Conservation (phyloP, 2,113 vertebrate genomes). For the Carlito syrichta region DNA sequence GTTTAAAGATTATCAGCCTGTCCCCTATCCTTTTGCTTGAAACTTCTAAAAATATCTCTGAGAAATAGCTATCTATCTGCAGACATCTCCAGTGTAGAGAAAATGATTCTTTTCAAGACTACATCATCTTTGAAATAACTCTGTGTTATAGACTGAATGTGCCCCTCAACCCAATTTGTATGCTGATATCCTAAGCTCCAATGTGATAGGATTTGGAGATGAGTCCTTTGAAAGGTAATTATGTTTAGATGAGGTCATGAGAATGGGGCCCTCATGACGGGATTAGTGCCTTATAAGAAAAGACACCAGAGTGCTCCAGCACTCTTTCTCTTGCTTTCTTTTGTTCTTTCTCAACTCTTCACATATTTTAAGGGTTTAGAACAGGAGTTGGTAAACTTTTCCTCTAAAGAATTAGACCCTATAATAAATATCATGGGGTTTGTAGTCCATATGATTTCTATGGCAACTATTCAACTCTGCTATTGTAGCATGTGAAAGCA, state of each 20-base stretch:
- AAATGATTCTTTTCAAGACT: neutral
- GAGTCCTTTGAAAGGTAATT: neutral
- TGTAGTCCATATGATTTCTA: neutral
- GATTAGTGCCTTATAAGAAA: neutral
- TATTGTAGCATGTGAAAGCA: neutral
- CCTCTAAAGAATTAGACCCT: neutral
- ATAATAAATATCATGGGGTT: conserved; percentile 1
- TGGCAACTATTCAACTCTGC: neutral
- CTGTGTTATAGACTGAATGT: neutral
- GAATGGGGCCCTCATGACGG: neutral
- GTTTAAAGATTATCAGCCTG: neutral
- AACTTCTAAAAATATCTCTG: neutral
- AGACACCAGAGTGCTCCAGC: neutral
- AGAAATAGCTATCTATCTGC: neutral
- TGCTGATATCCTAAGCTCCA: neutral
- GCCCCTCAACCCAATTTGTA: neutral
- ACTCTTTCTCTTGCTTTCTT: neutral
- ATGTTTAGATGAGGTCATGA: neutral
- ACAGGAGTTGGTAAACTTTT: neutral
- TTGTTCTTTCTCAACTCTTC: neutral
- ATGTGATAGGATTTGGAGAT: neutral
- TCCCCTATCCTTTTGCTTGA: neutral
- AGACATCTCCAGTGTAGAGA: neutral
- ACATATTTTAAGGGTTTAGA: conserved; percentile 1
- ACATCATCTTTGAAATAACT: neutral